phyloP scores from a whole-genome alignment of 2,797 vertebrate species.

The Argya squamiceps region DNA sequence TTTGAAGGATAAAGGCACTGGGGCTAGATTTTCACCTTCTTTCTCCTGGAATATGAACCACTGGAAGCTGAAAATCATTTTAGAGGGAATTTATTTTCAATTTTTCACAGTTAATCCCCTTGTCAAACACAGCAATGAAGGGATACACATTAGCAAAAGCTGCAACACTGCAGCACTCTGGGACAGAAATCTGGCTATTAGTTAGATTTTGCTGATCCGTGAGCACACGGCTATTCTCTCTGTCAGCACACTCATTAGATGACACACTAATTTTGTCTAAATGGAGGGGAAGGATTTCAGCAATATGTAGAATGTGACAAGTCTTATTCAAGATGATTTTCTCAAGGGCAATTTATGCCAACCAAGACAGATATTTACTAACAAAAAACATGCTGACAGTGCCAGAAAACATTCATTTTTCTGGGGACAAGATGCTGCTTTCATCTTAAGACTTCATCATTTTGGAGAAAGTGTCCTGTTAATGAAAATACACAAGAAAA shows the following conservation, averaged over 20 bases:
- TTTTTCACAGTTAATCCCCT: not conserved
- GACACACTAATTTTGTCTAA: not conserved
- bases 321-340: not conserved
- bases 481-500: not conserved
- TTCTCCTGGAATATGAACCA: not conserved
- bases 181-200: not conserved
- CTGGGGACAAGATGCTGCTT: not conserved
- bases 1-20: not conserved
- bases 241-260: not conserved
- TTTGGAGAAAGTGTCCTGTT: not conserved
- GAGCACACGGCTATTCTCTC: not conserved
- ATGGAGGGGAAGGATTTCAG: constrained; percentile 11
- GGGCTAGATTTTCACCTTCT: not conserved
- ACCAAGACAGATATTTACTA: not conserved
- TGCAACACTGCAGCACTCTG: not conserved
- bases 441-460: not conserved
- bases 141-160: not conserved
- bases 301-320: constrained; percentile 12
- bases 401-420: not conserved
- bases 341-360: not conserved
- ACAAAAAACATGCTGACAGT: not conserved
- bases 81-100: not conserved
- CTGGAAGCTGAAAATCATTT: not conserved
- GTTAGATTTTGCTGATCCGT: not conserved
- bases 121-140: not conserved